phyloP scores from a whole-genome alignment of 2,888 invertebrate genomes.

The Plemyria rubiginata region DNA sequence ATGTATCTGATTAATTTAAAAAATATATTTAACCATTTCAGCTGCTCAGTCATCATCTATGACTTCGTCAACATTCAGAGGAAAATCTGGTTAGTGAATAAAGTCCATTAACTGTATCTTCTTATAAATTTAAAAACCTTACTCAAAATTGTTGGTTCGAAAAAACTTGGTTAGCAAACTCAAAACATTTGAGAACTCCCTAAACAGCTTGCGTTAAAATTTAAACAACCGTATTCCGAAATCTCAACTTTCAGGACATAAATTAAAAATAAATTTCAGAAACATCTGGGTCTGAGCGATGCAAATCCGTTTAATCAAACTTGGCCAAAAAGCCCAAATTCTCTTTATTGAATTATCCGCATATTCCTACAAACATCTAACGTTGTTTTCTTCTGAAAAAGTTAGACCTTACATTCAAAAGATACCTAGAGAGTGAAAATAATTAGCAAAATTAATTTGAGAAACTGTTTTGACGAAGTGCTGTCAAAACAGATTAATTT shows the following conservation, averaged over 20 bases:
- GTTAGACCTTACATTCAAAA: background rate
- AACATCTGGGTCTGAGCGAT: conserved; percentile 72
- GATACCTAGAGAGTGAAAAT: background rate
- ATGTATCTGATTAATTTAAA: too few species aligned
- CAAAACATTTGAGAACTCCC: conserved; percentile 21
- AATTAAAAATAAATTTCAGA: conserved; percentile 80
- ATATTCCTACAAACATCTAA: conserved; percentile 5
- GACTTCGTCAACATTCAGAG: background rate
- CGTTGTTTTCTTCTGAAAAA: conserved; percentile 17
- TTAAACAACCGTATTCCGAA: conserved; percentile 49
- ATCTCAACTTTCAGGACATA: conserved; percentile 73
- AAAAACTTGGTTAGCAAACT: conserved; percentile 4
- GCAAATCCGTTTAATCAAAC: conserved; percentile 78
- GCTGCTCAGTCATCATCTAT: conserved; percentile 19
- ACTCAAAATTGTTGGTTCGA: background rate
- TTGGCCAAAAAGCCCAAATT: conserved; percentile 36
- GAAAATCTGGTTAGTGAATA: conserved; percentile 15
- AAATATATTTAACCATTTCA: conserved; percentile 1
- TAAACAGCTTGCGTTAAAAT: conserved; percentile 28
- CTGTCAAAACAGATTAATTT: conserved; percentile 6
- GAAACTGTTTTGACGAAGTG: conserved; percentile 19
- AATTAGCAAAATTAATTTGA: conserved; percentile 9
- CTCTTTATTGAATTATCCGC: conserved; percentile 59
- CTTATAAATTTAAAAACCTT: background rate
- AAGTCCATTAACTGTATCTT: background rate